These are phyloP conservation scores for Phoxinus dragarum DNA, from an alignment of 2,797 vertebrate genomes.

Conservation along the genomic window DNA sequence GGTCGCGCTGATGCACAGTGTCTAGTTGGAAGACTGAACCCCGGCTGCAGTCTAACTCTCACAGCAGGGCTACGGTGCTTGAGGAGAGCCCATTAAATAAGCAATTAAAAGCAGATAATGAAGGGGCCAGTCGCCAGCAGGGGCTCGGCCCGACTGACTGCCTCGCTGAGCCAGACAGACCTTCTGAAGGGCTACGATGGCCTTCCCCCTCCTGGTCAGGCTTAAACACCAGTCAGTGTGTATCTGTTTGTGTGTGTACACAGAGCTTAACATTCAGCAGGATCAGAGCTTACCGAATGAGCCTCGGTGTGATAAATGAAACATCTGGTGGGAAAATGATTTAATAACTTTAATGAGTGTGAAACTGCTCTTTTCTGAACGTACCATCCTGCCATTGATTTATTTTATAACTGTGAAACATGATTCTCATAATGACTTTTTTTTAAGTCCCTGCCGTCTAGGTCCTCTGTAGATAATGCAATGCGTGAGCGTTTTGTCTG, in stretches of 20 bases:
- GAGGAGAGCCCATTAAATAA: constrained; percentile 75
- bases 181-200: constrained; percentile 14
- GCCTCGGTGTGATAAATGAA: constrained; percentile 33
- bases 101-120: constrained; percentile 78
- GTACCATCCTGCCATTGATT: neutral
- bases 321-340: constrained; percentile 43
- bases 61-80: constrained; percentile 52
- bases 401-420: neutral
- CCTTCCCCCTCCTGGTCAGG: constrained; percentile 26
- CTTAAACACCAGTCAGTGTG: constrained; percentile 62
- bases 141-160: constrained; percentile 49
- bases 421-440: neutral
- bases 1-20: constrained; percentile 30
- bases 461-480: neutral
- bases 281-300: neutral
- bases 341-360: constrained; percentile 26
- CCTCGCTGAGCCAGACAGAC: constrained; percentile 43
- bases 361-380: constrained; percentile 16
- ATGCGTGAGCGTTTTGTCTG: neutral
- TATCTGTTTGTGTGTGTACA: constrained; percentile 42
- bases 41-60: constrained; percentile 48
- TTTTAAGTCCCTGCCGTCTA: neutral
- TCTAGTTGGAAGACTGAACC: constrained; percentile 32
- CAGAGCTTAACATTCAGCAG: constrained; percentile 4
- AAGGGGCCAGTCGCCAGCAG: constrained; percentile 69